Conservation (phyloP, 2,888 invertebrate genomes). For the Chrysina gloriosa region DNA sequence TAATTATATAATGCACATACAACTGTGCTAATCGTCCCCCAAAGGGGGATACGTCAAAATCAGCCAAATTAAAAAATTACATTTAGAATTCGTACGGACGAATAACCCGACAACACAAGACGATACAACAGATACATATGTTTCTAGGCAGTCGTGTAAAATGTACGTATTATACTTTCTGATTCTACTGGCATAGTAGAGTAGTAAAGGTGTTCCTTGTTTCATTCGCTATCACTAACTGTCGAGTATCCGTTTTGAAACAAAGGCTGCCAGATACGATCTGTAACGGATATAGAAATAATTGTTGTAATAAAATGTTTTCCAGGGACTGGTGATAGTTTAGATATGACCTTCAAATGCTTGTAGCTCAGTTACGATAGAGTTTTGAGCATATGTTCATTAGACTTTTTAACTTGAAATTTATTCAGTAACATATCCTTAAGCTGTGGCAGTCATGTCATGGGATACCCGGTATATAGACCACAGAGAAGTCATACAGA, state of each 20-base stretch:
- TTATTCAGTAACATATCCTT: too few species aligned
- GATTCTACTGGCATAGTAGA: neutral
- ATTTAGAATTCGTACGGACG: neutral
- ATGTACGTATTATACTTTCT: conserved; percentile 17
- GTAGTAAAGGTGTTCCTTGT: neutral
- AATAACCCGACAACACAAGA: neutral
- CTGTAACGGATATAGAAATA: too few species aligned
- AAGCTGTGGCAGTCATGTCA: too few species aligned
- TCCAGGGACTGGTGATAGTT: too few species aligned
- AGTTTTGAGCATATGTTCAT: too few species aligned
- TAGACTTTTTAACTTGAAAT: too few species aligned
- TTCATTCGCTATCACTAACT: conserved; percentile 47
- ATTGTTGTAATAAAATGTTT: too few species aligned
- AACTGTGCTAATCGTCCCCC: neutral
- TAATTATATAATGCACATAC: conserved; percentile 4
- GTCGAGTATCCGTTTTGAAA: conserved; percentile 46
- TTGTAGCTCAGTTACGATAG: too few species aligned
- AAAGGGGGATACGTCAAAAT: neutral
- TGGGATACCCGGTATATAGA: too few species aligned
- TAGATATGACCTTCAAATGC: too few species aligned
- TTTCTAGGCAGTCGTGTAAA: conserved; percentile 8
- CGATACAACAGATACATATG: neutral
- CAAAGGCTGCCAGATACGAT: conserved; percentile 34
- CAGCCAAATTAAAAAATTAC: conserved; percentile 10
- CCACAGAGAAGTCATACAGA: too few species aligned